Evolutionary conservation across 2,113 vertebrate genomes (phyloP).

Genomic region (Hoplias malabaricus): DNA sequence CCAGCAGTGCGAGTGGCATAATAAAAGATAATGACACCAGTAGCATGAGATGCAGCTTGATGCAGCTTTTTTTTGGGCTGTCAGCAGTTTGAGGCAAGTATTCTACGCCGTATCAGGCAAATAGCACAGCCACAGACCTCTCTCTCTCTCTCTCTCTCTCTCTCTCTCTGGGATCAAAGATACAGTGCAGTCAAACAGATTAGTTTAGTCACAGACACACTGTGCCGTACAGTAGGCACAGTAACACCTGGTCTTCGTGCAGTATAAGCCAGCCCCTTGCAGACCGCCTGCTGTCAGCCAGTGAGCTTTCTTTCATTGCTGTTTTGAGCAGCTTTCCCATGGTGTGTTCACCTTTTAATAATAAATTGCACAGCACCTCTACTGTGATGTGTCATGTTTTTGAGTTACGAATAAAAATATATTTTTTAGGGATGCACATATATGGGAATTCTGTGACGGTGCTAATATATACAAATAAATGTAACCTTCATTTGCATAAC

Average conservation of each 20-base stretch:
- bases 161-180: constrained; percentile 43
- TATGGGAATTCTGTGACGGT: too few relatives aligned
- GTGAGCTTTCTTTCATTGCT: constrained; percentile 18
- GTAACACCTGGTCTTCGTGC: constrained; percentile 47
- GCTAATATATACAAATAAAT: too few relatives aligned
- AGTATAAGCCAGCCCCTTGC: too few relatives aligned
- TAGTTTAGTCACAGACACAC: constrained; percentile 51
- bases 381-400: constrained; percentile 51
- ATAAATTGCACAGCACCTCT: constrained; percentile 62
- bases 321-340: constrained; percentile 58
- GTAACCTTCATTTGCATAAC: too few relatives aligned
- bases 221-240: constrained; percentile 24
- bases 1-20: constrained; percentile 57
- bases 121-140: constrained; percentile 1
- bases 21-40: constrained; percentile 71
- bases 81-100: constrained; percentile 61
- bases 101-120: constrained; percentile 43
- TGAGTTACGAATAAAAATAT: too few relatives aligned
- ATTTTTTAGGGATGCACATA: too few relatives aligned
- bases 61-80: constrained; percentile 46
- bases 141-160: neutral
- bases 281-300: too few relatives aligned
- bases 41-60: constrained; percentile 56
- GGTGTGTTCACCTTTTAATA: constrained; percentile 67
- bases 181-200: constrained; percentile 53